A percentile compares a stretch with the other conserved stretches of the same genome.
These are phyloP conservation scores for Stichopus chloronotus DNA, from an alignment of 35 echinoderm and acorn worm species.

Conservation along the genomic window DNA sequence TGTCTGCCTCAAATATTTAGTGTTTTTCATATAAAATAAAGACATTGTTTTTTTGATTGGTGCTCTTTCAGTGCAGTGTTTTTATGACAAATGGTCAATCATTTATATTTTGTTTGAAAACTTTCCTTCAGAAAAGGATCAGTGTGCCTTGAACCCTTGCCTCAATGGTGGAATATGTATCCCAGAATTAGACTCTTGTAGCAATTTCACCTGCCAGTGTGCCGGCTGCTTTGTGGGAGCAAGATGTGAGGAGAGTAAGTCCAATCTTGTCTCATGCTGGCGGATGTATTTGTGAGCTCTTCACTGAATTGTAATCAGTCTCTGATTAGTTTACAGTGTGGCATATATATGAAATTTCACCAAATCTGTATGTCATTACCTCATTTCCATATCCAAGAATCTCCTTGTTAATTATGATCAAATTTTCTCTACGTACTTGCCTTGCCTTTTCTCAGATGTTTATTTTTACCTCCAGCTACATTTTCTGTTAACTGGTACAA, in stretches of 20 bases:
- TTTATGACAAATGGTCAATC: too few species aligned
- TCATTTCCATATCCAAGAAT: background rate
- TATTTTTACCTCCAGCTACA: background rate
- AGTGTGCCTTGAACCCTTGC: conserved; percentile 64
- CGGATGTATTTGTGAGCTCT: background rate
- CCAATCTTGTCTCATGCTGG: background rate
- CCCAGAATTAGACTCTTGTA: conserved; percentile 56
- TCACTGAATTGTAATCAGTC: too few species aligned
- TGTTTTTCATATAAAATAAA: too few species aligned
- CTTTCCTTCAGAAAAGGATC: conserved; percentile 49
- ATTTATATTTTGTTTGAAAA: too few species aligned
- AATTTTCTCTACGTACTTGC: background rate
- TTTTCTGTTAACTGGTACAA: background rate
- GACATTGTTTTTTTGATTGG: too few species aligned
- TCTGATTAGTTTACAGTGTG: too few species aligned
- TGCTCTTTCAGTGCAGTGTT: too few species aligned
- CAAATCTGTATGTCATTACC: too few species aligned
- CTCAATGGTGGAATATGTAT: conserved; percentile 68
- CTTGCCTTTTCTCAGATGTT: background rate
- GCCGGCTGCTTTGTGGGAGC: conserved; percentile 63
- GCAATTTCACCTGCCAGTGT: conserved; percentile 68
- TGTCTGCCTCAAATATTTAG: too few species aligned
- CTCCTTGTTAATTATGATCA: background rate
- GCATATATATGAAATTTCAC: too few species aligned
- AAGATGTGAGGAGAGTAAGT: conserved; percentile 65